Conservation (phyloP, 2,888 invertebrate species). For the Drosophila ustulata region DNA sequence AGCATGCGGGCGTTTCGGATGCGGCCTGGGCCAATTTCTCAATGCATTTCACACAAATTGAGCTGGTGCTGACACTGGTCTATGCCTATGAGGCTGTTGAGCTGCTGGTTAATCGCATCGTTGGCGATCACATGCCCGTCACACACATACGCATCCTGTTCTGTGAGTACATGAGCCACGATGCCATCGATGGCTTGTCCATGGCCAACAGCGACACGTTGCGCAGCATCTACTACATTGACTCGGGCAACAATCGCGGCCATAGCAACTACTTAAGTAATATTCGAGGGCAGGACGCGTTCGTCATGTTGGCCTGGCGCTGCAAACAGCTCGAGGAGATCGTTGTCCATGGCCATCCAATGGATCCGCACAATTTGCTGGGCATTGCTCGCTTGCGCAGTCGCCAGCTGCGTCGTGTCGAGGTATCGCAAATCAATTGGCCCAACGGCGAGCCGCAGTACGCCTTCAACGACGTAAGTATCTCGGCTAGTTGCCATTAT, state of each 20-base stretch:
- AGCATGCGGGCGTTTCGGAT: constrained; percentile 88
- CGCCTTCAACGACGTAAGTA: constrained; percentile 77
- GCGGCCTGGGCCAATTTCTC: constrained; percentile 88
- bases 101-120: constrained; percentile 87
- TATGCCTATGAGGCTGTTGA: constrained; percentile 90
- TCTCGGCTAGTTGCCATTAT: neutral
- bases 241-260: constrained; percentile 82
- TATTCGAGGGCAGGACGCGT: constrained; percentile 84
- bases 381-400: constrained; percentile 84
- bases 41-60: constrained; percentile 80
- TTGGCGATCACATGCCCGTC: constrained; percentile 90
- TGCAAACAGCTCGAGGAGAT: constrained; percentile 86
- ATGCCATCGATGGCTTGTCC: constrained; percentile 84
- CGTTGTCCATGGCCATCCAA: constrained; percentile 86
- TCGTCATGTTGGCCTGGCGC: constrained; percentile 88
- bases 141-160: constrained; percentile 91
- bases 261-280: constrained; percentile 54
- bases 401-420: constrained; percentile 81
- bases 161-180: constrained; percentile 87
- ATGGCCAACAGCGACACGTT: constrained; percentile 82
- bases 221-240: constrained; percentile 84
- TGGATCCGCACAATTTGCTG: constrained; percentile 84
- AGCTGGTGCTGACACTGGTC: constrained; percentile 85
- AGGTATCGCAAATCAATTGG: constrained; percentile 84
- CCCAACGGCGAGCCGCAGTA: constrained; percentile 56